Evolutionary conservation across 2,888 invertebrate genomes (phyloP), one percentile per base, ranked within the genome.

Genomic region (Gymnoscelis rufifasciata): DNA sequence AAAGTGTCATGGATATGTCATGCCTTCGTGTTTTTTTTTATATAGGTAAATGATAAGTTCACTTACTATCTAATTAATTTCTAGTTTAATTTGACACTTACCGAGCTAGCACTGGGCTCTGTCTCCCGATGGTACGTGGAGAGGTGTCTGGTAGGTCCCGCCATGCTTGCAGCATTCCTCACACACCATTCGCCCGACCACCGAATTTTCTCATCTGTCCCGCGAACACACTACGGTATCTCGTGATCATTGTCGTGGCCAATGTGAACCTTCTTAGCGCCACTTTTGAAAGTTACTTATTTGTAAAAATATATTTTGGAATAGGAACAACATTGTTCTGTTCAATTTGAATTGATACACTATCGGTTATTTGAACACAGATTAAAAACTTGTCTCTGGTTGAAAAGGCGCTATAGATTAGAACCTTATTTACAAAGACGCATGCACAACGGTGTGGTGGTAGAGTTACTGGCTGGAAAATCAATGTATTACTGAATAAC

Each of bases 91-190:
- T 6, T 12, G 5, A 15, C 4, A 70, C 84, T 84, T 50, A 87
- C 87, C 75, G 86, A 71, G 52, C 68, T 68, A 29, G 74, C 74
- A 27, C 78, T 64, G 4, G 77, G 78, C 52, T 83, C 83, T 50
- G 78, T 58, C 30, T 86, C 86, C 50, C 81, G 83, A 54, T 86
- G 82, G 66, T 83, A 75, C 11, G 80, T 77, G 54, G 87, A 80
- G 50, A 78, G 74, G 50, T 86, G 86, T 60, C 87, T 72, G 46
- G 81, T 82, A 33, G 82, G 71, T 49, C 86, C 84, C 70, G 87
- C 83, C 87, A 88, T 87, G 60, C 70, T 71, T 68, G 59, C 57
- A 61, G 59, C 68, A 67, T 70, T 53, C 56, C 52, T 49, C 27
- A 59, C 64, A 68, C 63, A 42, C 52, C 54, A 35, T 19, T 11